A percentile compares a stretch with the other conserved stretches of the same genome.
phyloP scores from a whole-genome alignment of 35 echinoderm and acorn worm genomes.

The Ptychodera flava region DNA sequence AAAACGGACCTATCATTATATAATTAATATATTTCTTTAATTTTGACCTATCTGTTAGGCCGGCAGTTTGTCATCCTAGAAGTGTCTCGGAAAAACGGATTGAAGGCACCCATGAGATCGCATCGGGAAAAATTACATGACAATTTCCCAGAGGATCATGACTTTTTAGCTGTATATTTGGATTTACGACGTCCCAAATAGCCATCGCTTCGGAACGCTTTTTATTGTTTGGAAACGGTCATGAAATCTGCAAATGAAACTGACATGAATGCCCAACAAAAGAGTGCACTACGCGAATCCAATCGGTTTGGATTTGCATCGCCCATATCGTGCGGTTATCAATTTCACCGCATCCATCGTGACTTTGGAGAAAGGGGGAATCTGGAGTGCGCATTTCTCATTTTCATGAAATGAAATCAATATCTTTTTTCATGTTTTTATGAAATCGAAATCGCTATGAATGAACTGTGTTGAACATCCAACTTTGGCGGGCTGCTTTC shows the following conservation, averaged over 20 bases:
- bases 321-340: no score
- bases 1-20: neutral
- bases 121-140: neutral
- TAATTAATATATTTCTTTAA: neutral
- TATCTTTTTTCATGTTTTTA: neutral
- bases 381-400: neutral
- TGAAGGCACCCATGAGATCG: neutral
- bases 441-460: neutral
- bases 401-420: neutral
- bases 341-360: neutral
- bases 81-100: neutral
- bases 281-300: neutral
- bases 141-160: neutral
- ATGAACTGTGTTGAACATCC: no score
- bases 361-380: neutral
- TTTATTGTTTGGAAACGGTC: neutral
- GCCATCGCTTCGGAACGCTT: neutral
- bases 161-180: neutral
- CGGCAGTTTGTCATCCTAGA: neutral
- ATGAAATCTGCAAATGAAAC: neutral
- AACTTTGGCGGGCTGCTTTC: neutral
- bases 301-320: neutral
- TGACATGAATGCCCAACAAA: neutral
- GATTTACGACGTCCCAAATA: neutral
- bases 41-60: neutral